These are phyloP conservation scores for Corythornis madagascariensis DNA, from an alignment of 2,113 vertebrate genomes.

Conservation along the genomic window DNA sequence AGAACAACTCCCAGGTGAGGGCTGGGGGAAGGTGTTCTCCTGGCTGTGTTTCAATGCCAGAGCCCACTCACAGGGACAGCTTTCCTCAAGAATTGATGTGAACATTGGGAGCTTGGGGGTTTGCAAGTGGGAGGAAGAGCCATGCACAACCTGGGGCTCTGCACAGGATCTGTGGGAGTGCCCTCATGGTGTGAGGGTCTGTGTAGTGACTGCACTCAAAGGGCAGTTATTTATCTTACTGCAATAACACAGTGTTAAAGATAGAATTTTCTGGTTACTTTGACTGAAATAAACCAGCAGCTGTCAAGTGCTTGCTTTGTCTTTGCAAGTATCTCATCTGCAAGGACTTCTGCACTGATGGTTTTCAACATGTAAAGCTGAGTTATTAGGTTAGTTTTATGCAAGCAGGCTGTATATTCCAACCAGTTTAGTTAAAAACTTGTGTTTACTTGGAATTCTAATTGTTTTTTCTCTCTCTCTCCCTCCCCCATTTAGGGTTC, in stretches of 20 bases:
- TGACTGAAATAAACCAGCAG: neutral
- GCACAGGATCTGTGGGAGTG: neutral
- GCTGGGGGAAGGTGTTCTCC: neutral
- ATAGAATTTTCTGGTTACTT: neutral
- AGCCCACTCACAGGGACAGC: neutral
- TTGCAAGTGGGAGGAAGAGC: neutral
- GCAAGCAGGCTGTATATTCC: neutral
- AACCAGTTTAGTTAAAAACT: neutral
- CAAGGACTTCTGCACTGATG: neutral
- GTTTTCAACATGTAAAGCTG: neutral
- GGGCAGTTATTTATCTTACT: neutral
- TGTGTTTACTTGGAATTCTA: neutral
- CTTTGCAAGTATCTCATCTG: neutral
- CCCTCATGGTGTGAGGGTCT: neutral
- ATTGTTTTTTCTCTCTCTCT: neutral
- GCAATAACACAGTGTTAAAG: neutral
- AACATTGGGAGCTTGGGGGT: neutral
- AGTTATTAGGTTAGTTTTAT: neutral
- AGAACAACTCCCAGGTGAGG: neutral
- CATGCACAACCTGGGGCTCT: neutral
- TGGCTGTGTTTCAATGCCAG: neutral
- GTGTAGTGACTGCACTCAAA: neutral
- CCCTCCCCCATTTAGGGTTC: constrained; percentile 52
- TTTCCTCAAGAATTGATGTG: neutral
- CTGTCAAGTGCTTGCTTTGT: neutral